Evolutionary conservation across 2,888 invertebrate species (phyloP), one percentile per base, ranked within the genome.

Genomic region (Sylvicola cinctus): DNA sequence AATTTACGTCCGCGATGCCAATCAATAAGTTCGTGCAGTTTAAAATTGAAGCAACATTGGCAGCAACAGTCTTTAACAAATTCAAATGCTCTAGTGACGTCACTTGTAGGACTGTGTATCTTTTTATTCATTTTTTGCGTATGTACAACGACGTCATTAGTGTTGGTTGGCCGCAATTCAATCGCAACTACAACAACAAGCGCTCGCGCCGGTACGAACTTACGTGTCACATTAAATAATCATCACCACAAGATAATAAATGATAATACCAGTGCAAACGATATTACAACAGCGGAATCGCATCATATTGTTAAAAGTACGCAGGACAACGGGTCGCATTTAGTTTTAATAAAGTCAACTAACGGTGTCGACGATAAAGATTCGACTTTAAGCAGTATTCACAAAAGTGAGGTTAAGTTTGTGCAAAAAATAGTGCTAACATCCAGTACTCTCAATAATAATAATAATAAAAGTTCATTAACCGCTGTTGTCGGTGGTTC

Each of bases 21-120:
- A n/a, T n/a, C n/a, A n/a, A n/a, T n/a, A n/a, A n/a, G n/a, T n/a
- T n/a, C n/a, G n/a, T n/a, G n/a, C n/a, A n/a, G n/a, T n/a, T n/a
- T n/a, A n/a, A n/a, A n/a, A n/a, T n/a, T n/a, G n/a, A n/a, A n/a
- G n/a, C n/a, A n/a, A n/a, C n/a, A n/a, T n/a, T n/a, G n/a, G n/a
- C n/a, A n/a, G 20, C 20, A 20, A 20, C 20, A 6, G 20, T 8
- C 20, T 6, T 4, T 20, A 6, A 8, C 4, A 8, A 20, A 20
- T 20, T 20, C 20, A 20, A 20, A 20, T 20, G 20, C 20, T 20
- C 20, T 54, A 14, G 43, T 54, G 12, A 45, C 54, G 26, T 53
- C 57, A 10, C 45, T 58, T 34, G 45, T 50, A 16, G 55, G 53
- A 16, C 49, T 55, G 38, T 54, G 57, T 41, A 44, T 57, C 32